Evolutionary conservation across 2,113 vertebrate species (phyloP).

Genomic region (Collichthys lucidus): DNA sequence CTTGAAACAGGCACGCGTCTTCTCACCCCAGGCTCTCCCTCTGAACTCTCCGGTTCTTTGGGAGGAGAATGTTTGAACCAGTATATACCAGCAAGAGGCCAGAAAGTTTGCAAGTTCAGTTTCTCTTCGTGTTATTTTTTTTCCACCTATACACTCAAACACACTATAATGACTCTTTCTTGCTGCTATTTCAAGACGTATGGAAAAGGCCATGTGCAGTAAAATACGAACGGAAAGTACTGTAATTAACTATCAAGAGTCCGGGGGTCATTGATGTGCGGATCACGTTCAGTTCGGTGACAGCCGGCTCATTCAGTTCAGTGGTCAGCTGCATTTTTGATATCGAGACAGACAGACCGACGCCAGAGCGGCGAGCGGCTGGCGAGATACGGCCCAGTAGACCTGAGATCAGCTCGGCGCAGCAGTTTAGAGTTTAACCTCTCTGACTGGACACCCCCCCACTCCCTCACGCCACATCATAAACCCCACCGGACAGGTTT

Average conservation of each 20-base stretch:
- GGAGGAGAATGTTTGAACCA: conserved; percentile 62
- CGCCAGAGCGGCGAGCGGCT: conserved; percentile 41
- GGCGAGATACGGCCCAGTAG: conserved; percentile 56
- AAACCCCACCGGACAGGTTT: conserved; percentile 21
- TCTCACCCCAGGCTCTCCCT: conserved; percentile 60
- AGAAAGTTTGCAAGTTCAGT: conserved; percentile 56
- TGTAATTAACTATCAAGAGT: conserved; percentile 68
- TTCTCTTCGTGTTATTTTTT: background rate
- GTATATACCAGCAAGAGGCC: conserved; percentile 49
- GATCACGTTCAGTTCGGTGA: conserved; percentile 73
- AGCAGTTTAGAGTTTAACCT: conserved; percentile 74
- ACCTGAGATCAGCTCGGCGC: conserved; percentile 64
- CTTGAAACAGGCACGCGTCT: conserved; percentile 76
- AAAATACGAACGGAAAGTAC: conserved; percentile 44
- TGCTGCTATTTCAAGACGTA: conserved; percentile 19
- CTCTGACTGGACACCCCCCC: conserved; percentile 46
- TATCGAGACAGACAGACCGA: conserved; percentile 69
- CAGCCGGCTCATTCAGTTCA: conserved; percentile 77
- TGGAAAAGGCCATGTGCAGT: conserved; percentile 32
- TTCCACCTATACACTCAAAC: background rate
- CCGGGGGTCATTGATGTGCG: conserved; percentile 61
- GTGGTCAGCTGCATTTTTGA: conserved; percentile 77
- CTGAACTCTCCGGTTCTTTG: conserved; percentile 44
- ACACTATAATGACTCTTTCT: background rate
- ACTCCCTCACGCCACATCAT: conserved; percentile 14